These are phyloP conservation scores for Ptyas mucosa DNA, from an alignment of 2,113 vertebrate species.

Conservation along the genomic window DNA sequence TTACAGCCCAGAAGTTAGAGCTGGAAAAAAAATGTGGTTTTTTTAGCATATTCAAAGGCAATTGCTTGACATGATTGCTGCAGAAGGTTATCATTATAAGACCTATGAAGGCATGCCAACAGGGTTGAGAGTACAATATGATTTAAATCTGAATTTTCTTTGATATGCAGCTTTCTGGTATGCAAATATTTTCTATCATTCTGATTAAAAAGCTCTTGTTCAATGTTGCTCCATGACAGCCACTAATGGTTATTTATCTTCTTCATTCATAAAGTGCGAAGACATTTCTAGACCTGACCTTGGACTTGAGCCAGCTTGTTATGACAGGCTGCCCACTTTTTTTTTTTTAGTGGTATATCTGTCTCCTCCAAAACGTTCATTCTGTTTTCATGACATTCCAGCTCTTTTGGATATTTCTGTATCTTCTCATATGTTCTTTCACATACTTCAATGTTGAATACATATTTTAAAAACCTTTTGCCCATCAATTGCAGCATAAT, in stretches of 20 bases:
- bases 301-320: neutral
- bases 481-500: neutral
- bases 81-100: neutral
- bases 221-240: neutral
- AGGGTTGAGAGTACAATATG: neutral
- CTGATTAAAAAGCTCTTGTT: neutral
- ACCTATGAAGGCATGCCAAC: neutral
- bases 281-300: neutral
- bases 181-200: neutral
- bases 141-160: neutral
- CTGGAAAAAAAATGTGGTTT: neutral
- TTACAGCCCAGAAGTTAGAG: neutral
- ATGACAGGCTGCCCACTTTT: neutral
- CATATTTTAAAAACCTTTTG: neutral
- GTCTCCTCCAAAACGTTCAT: neutral
- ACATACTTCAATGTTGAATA: neutral
- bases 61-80: neutral
- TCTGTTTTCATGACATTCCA: neutral
- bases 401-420: neutral
- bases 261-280: neutral
- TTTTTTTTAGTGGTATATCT: neutral
- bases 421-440: neutral
- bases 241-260: neutral
- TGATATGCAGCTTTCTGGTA: neutral
- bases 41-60: neutral